Percentiles rank a stretch among this genome's conserved stretches.
Evolutionary conservation across 2,113 vertebrate species (phyloP).

Genomic region (Scatophagus argus): DNA sequence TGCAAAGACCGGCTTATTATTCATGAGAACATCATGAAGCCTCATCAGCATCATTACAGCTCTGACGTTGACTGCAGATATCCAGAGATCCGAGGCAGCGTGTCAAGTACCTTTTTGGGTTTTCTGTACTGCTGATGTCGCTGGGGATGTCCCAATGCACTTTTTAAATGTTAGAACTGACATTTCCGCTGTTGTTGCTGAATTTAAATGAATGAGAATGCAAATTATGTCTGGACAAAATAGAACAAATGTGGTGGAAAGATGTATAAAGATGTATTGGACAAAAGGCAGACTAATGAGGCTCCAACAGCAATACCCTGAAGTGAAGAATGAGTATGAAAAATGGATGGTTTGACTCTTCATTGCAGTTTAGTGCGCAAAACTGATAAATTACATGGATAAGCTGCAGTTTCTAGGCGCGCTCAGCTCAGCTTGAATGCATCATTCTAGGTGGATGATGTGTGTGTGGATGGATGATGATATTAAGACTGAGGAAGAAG

Average conservation of each 20-base stretch:
- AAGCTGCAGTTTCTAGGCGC: slow-evolving; percentile 32
- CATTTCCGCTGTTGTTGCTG: slow-evolving; percentile 3
- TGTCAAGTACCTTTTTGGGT: background rate
- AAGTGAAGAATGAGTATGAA: slow-evolving; percentile 26
- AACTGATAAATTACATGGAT: slow-evolving; percentile 36
- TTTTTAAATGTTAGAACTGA: background rate
- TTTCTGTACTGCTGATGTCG: background rate
- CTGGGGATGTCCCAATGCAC: background rate
- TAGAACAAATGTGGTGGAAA: slow-evolving; percentile 8
- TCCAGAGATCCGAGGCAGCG: background rate
- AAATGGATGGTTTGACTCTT: slow-evolving; percentile 33
- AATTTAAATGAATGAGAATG: slow-evolving; percentile 21
- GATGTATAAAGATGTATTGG: slow-evolving; percentile 22
- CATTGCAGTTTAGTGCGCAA: slow-evolving; percentile 33
- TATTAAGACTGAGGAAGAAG: background rate
- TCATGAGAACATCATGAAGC: background rate
- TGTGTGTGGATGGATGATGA: background rate
- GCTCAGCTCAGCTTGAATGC: slow-evolving; percentile 36
- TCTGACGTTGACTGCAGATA: too few relatives aligned
- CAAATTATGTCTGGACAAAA: slow-evolving; percentile 12
- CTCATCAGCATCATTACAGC: too few relatives aligned
- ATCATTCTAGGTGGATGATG: slow-evolving; percentile 25
- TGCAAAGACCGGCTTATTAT: background rate
- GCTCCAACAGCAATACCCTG: background rate
- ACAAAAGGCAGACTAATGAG: slow-evolving; percentile 23